phyloP scores from a whole-genome alignment of 1,140 invertebrate genomes.

The Eulimnadia texana region DNA sequence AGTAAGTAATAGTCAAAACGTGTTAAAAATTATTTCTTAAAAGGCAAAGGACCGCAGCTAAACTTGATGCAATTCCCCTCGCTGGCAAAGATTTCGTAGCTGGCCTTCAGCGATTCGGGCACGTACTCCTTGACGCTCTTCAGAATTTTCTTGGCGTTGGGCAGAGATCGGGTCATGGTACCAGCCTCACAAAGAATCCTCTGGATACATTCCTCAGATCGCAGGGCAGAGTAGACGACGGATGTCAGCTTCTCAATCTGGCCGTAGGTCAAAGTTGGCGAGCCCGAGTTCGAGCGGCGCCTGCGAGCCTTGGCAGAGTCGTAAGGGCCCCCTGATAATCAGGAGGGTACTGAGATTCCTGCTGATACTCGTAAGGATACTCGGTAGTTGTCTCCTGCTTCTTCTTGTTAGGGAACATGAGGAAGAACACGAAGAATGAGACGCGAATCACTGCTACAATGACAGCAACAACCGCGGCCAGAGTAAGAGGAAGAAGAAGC shows the following conservation, averaged over 20 bases:
- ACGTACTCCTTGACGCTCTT: constrained; percentile 2
- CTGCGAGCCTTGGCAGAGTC: no score
- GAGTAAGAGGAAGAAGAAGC: neutral
- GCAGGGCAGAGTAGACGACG: constrained; percentile 7
- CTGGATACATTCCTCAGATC: constrained; percentile 13
- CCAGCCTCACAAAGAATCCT: constrained; percentile 11
- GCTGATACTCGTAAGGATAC: neutral
- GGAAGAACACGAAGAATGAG: neutral
- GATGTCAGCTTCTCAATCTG: constrained; percentile 4
- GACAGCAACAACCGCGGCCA: neutral
- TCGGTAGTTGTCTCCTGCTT: neutral
- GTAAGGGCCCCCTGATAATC: neutral
- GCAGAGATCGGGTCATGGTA: constrained; percentile 1
- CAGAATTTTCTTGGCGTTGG: neutral
- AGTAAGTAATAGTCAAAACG: no score
- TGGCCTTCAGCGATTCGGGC: constrained; percentile 7
- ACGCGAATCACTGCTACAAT: neutral
- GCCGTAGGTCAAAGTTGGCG: neutral
- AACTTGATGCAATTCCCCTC: constrained; percentile 7
- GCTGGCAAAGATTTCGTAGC: constrained; percentile 11
- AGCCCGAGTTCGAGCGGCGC: neutral
- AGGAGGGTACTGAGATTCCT: neutral
- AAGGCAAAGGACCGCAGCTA: neutral
- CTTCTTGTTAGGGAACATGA: neutral
- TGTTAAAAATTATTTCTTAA: constrained; percentile 10